Conservation (phyloP, 2,888 invertebrate species). For the Parascotia fuliginaria region DNA sequence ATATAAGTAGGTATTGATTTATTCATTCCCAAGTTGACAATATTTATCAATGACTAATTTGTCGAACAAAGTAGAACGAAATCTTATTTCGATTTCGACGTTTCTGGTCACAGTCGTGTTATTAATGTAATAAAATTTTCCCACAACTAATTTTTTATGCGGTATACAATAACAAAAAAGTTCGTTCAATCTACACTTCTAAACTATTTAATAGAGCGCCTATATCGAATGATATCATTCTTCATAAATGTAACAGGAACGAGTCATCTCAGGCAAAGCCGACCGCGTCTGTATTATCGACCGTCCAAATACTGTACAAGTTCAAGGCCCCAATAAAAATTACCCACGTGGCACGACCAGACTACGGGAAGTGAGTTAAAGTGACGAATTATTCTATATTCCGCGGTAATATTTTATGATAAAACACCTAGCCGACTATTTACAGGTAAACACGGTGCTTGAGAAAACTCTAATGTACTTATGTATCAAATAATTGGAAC, state of each 20-base stretch:
- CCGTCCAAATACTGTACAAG: conserved; percentile 79
- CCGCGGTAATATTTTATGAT: conserved; percentile 48
- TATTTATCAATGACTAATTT: not conserved
- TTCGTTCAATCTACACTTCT: conserved; percentile 12
- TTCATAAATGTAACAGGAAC: conserved; percentile 57
- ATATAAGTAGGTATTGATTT: not conserved
- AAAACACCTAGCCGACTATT: conserved; percentile 44
- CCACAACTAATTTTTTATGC: not conserved
- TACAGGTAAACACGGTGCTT: conserved; percentile 41
- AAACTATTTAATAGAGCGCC: conserved; percentile 35
- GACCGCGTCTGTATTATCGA: conserved; percentile 74
- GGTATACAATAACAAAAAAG: conserved; percentile 9
- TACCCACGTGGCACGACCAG: conserved; percentile 63
- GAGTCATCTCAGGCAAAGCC: conserved; percentile 57
- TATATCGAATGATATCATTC: conserved; percentile 67
- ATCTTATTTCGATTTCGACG: not conserved
- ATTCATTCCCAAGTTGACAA: not conserved
- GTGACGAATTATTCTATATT: conserved; percentile 50
- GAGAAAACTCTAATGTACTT: conserved; percentile 19
- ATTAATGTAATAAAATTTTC: not conserved
- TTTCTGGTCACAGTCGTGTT: too few relatives aligned
- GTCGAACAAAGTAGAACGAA: not conserved
- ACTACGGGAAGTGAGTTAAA: conserved; percentile 56
- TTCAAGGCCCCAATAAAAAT: conserved; percentile 83
- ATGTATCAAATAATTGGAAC: conserved; percentile 21